These are phyloP conservation scores for Crotalus viridis DNA, from an alignment of 2,113 vertebrate genomes.

Conservation along the genomic window DNA sequence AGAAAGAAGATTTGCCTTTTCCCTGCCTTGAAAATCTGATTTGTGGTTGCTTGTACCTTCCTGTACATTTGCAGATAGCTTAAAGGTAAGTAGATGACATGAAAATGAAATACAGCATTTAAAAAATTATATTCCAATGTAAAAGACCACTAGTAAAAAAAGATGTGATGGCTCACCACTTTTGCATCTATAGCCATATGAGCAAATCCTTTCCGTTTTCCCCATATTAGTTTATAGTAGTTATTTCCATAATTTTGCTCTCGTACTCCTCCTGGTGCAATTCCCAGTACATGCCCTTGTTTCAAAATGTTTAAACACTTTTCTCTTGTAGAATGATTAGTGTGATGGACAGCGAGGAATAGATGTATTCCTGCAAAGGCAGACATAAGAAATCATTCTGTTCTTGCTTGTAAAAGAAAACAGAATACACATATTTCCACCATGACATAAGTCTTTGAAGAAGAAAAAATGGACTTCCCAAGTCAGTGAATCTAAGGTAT, in stretches of 20 bases:
- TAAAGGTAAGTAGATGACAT: background rate
- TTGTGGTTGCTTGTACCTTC: background rate
- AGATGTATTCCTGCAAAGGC: background rate
- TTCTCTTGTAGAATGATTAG: background rate
- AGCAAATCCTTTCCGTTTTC: slow-evolving; percentile 1
- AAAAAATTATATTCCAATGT: background rate
- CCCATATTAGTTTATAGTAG: background rate
- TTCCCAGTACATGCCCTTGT: background rate
- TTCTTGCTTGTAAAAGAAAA: background rate
- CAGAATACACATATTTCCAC: background rate
- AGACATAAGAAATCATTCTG: background rate
- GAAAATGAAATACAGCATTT: background rate
- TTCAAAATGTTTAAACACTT: background rate
- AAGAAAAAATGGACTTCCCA: background rate
- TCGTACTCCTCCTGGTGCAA: background rate
- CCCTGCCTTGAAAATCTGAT: background rate
- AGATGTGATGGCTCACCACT: background rate
- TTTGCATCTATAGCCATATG: slow-evolving; percentile 8
- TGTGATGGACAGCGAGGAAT: background rate
- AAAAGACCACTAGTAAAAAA: background rate
- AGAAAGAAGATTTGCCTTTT: background rate
- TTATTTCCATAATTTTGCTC: slow-evolving; percentile 8
- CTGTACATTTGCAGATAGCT: background rate
- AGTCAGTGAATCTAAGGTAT: background rate
- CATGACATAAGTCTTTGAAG: background rate